Evolutionary conservation across 1,140 invertebrate genomes (phyloP).

Genomic region (Ridgeia piscesae): DNA sequence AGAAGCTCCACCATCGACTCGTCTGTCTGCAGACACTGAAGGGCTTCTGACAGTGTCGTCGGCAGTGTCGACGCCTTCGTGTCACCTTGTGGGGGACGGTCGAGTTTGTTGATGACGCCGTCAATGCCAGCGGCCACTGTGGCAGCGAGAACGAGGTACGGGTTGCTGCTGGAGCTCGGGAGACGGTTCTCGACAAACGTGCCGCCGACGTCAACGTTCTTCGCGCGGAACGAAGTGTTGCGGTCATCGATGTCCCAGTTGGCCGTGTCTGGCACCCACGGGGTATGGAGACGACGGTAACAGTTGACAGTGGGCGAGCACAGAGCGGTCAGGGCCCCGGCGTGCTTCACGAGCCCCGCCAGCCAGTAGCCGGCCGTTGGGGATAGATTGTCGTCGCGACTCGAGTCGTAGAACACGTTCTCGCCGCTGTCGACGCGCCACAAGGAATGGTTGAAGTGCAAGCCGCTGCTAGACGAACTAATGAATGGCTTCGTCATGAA

Average conservation of each 20-base stretch:
- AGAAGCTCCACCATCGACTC: conserved; percentile 25
- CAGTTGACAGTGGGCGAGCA: conserved; percentile 31
- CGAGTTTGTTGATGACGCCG: conserved; percentile 26
- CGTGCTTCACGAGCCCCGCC: conserved; percentile 31
- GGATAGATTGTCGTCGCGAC: conserved; percentile 27
- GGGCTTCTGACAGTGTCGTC: not conserved
- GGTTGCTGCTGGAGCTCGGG: conserved; percentile 20
- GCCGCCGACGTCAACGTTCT: conserved; percentile 20
- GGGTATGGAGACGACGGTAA: conserved; percentile 27
- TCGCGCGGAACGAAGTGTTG: conserved; percentile 24
- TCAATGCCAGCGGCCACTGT: conserved; percentile 34
- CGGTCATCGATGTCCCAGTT: conserved; percentile 33
- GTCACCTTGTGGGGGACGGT: not conserved
- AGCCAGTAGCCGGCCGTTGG: conserved; percentile 27
- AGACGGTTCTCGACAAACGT: conserved; percentile 33
- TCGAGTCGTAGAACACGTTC: conserved; percentile 30
- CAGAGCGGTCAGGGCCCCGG: conserved; percentile 23
- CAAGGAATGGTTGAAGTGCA: conserved; percentile 34
- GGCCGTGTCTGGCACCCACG: conserved; percentile 15
- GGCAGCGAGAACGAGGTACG: conserved; percentile 30
- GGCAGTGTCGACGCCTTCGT: not conserved
- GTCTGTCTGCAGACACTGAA: conserved; percentile 20
- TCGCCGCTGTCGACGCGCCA: conserved; percentile 21
- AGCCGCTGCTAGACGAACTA: conserved; percentile 5
- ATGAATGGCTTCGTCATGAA: conserved; percentile 33